Evolutionary conservation across 30 jellyfish, hydroid and myxozoan species (phyloP).

Genomic region (Hydractinia echinata): DNA sequence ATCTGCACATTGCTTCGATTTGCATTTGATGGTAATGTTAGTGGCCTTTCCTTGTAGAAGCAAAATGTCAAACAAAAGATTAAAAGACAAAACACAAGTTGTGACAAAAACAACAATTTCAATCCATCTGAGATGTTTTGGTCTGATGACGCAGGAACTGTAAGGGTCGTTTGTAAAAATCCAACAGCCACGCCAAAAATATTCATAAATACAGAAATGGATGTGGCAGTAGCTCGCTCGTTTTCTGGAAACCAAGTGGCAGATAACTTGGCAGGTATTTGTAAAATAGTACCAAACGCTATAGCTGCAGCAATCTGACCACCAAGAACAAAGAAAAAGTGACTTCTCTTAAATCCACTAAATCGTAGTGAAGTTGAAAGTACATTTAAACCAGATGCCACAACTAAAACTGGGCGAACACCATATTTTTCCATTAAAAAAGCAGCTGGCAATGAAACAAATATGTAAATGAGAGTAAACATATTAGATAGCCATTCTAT

Average conservation of each 20-base stretch:
- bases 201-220: slow-evolving; percentile 75
- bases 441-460: slow-evolving; percentile 77
- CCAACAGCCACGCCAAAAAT: slow-evolving; percentile 82
- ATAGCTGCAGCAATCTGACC: slow-evolving; percentile 83
- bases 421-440: slow-evolving; percentile 52
- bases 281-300: slow-evolving; percentile 61
- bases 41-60: slow-evolving; percentile 49
- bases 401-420: slow-evolving; percentile 38
- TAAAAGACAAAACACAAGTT: slow-evolving; percentile 44
- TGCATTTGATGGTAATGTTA: slow-evolving; percentile 60
- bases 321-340: slow-evolving; percentile 40
- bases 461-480: slow-evolving; percentile 51
- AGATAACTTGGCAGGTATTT: slow-evolving; percentile 73
- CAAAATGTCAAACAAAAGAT: slow-evolving; percentile 28
- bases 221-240: slow-evolving; percentile 83
- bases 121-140: slow-evolving; percentile 38
- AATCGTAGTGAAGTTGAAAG: slow-evolving; percentile 49
- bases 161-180: slow-evolving; percentile 61
- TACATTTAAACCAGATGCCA: slow-evolving; percentile 60
- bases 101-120: slow-evolving; percentile 37
- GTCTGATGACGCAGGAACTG: slow-evolving; percentile 42
- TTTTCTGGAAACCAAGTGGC: slow-evolving; percentile 86
- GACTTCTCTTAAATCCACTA: slow-evolving; percentile 49
- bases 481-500: slow-evolving; percentile 74
- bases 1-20: slow-evolving; percentile 21